Conservation (phyloP, 1,140 invertebrate genomes). For the Agrypnia vestita region DNA sequence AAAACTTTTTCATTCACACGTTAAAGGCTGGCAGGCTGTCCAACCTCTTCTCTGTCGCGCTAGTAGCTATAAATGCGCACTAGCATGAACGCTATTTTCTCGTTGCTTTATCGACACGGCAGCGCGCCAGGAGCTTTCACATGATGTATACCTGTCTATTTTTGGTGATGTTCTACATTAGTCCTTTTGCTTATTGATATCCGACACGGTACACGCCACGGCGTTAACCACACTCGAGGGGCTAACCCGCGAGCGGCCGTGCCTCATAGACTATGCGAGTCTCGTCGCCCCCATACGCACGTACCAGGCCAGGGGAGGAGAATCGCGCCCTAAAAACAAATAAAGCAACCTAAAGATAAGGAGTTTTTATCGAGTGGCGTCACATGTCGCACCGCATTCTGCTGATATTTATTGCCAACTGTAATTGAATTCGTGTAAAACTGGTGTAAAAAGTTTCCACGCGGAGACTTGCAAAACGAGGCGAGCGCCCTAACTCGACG, state of each 20-base stretch:
- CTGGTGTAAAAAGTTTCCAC: neutral
- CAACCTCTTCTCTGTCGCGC: too few relatives aligned
- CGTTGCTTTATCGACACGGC: too few relatives aligned
- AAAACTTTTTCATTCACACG: too few relatives aligned
- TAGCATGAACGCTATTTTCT: too few relatives aligned
- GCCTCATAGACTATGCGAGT: slow-evolving; percentile 33
- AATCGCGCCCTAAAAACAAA: slow-evolving; percentile 35
- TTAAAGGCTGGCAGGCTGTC: too few relatives aligned
- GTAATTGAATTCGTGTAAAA: slow-evolving; percentile 48
- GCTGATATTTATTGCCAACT: slow-evolving; percentile 42
- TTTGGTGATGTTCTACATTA: too few relatives aligned
- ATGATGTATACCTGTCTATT: too few relatives aligned
- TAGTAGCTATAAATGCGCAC: too few relatives aligned
- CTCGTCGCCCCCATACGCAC: slow-evolving; percentile 38
- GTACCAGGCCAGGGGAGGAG: neutral
- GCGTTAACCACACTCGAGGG: neutral
- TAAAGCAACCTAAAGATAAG: slow-evolving; percentile 42
- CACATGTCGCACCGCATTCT: slow-evolving; percentile 42
- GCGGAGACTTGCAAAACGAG: neutral
- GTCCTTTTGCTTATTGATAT: too few relatives aligned
- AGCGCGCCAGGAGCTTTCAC: too few relatives aligned
- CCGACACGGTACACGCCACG: too few relatives aligned
- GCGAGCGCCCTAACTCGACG: too few relatives aligned
- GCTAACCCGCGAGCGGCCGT: neutral
- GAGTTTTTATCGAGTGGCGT: slow-evolving; percentile 43